Percentiles rank a stretch among this genome's conserved stretches.
Evolutionary conservation across 92 coral and sea anemone species (phyloP).

Genomic region (Zoanthus sociatus): DNA sequence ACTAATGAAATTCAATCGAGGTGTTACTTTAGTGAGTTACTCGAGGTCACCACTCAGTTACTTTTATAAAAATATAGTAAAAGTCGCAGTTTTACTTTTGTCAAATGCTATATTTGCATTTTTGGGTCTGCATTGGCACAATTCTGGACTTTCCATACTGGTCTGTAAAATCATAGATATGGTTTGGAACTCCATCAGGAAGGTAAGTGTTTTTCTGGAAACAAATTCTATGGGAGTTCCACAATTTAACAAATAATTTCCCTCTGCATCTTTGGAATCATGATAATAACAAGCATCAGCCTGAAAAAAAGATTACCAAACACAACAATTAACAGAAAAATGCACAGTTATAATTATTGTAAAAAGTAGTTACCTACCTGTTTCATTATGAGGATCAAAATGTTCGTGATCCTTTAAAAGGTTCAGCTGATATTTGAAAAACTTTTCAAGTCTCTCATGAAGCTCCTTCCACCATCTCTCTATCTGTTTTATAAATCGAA

Average conservation of each 20-base stretch:
- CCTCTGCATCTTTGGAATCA: constrained; percentile 11
- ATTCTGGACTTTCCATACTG: background rate
- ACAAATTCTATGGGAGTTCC: constrained; percentile 16
- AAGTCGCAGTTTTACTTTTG: no score
- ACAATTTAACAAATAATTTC: constrained; percentile 6
- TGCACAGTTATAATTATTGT: background rate
- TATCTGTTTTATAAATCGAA: background rate
- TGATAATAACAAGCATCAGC: background rate
- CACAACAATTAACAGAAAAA: background rate
- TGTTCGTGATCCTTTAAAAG: constrained; percentile 2
- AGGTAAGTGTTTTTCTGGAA: background rate
- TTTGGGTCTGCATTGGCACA: no score
- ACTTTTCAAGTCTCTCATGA: constrained; percentile 21
- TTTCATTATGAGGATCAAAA: constrained; percentile 17
- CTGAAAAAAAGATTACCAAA: background rate
- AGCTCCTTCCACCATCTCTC: constrained; percentile 17
- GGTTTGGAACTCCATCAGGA: constrained; percentile 32
- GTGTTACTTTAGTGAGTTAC: no score
- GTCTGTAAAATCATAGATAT: constrained; percentile 18
- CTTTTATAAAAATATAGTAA: no score
- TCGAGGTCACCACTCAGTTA: no score
- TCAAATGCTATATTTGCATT: no score
- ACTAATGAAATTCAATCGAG: no score
- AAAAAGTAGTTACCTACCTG: constrained; percentile 4
- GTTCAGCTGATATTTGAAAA: constrained; percentile 18